Evolutionary conservation across 2,797 vertebrate species (phyloP).

Genomic region (Gila robusta): DNA sequence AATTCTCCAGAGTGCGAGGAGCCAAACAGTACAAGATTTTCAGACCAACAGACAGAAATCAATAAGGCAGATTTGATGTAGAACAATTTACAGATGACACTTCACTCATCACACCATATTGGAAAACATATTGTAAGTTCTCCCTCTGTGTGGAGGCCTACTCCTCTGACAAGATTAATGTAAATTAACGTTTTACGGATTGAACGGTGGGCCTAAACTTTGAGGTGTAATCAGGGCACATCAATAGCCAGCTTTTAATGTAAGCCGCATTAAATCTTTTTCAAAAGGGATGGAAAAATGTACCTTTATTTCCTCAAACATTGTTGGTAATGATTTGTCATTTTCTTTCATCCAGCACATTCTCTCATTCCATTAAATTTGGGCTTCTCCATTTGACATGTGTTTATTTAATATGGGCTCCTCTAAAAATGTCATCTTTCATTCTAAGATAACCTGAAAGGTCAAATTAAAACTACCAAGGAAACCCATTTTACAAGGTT

Average conservation of each 20-base stretch:
- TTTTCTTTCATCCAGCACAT: slow-evolving; percentile 46
- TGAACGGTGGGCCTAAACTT: slow-evolving; percentile 57
- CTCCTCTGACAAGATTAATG: slow-evolving; percentile 64
- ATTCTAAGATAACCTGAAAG: slow-evolving; percentile 19
- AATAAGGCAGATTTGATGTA: slow-evolving; percentile 79
- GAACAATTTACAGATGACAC: slow-evolving; percentile 77
- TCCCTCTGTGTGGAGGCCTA: slow-evolving; percentile 53
- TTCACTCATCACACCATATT: slow-evolving; percentile 76
- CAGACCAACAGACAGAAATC: slow-evolving; percentile 75
- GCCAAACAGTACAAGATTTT: slow-evolving; percentile 67
- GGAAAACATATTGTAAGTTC: slow-evolving; percentile 68
- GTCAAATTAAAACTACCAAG: slow-evolving; percentile 46
- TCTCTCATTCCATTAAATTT: slow-evolving; percentile 52
- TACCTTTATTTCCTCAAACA: slow-evolving; percentile 51
- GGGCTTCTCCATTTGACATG: slow-evolving; percentile 53
- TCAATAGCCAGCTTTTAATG: slow-evolving; percentile 54
- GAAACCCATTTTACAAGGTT: slow-evolving; percentile 52
- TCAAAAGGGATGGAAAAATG: background rate
- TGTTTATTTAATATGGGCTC: slow-evolving; percentile 58
- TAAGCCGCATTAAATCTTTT: slow-evolving; percentile 41
- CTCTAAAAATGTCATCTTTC: slow-evolving; percentile 17
- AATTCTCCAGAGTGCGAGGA: slow-evolving; percentile 67
- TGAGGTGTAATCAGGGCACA: slow-evolving; percentile 55
- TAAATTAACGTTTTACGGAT: slow-evolving; percentile 54
- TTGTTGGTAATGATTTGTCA: slow-evolving; percentile 58